phyloP scores from a whole-genome alignment of 2,888 invertebrate genomes.

The Corbicula japonica region DNA sequence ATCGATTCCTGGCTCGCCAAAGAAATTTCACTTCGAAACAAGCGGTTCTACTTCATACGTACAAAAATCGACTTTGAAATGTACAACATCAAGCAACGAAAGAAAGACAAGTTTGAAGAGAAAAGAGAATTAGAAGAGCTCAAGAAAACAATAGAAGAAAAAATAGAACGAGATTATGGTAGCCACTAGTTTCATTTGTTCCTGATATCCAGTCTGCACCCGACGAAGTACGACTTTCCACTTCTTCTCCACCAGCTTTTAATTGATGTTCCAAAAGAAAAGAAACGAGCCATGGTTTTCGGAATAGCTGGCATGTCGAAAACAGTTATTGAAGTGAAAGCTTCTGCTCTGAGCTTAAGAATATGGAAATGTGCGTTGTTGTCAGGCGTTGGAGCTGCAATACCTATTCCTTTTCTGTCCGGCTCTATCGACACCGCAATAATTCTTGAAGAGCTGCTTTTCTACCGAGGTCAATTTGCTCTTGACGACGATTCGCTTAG shows the following conservation, averaged over 20 bases:
- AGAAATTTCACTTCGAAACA: conserved; percentile 7
- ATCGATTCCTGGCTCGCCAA: conserved; percentile 52
- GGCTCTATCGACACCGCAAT: too few relatives aligned
- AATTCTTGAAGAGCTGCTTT: too few relatives aligned
- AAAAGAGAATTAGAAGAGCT: not conserved
- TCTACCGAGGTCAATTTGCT: too few relatives aligned
- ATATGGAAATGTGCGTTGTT: not conserved
- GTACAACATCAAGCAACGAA: not conserved
- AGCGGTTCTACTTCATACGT: conserved; percentile 5
- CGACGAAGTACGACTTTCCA: not conserved
- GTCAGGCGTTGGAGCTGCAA: not conserved
- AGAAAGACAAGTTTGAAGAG: not conserved
- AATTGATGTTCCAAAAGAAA: not conserved
- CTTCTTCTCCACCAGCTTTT: not conserved
- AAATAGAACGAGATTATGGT: too few relatives aligned
- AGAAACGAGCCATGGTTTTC: not conserved
- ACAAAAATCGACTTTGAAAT: not conserved
- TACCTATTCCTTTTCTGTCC: conserved; percentile 25
- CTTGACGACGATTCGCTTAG: too few relatives aligned
- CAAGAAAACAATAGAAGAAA: too few relatives aligned
- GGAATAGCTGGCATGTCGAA: not conserved
- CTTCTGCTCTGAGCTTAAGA: conserved; percentile 15
- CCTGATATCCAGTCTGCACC: not conserved
- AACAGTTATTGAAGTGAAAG: conserved; percentile 3
- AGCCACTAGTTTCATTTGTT: too few relatives aligned